A percentile compares a stretch with the other conserved stretches of the same genome.
These are phyloP conservation scores for Paramormyrops kingsleyae DNA, from an alignment of 2,113 vertebrate species.

Conservation along the genomic window DNA sequence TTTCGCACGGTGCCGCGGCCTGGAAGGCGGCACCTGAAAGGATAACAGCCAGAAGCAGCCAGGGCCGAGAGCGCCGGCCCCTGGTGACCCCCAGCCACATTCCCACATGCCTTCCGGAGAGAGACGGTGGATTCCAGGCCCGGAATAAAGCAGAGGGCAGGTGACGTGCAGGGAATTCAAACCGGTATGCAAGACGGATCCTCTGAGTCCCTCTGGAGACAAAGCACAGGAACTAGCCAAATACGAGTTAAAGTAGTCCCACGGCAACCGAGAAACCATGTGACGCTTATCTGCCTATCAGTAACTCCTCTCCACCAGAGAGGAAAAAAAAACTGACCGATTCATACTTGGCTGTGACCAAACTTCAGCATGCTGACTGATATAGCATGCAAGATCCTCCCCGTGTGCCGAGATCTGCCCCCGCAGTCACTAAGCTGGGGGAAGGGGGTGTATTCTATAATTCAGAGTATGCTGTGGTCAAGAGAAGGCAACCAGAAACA, in stretches of 20 bases:
- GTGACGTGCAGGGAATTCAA: neutral
- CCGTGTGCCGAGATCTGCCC: neutral
- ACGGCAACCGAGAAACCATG: neutral
- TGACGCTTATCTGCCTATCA: neutral
- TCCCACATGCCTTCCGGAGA: neutral
- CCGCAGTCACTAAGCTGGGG: neutral
- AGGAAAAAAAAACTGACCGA: neutral
- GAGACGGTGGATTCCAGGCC: neutral
- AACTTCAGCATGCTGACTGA: neutral
- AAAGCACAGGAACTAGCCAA: neutral
- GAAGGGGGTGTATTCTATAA: neutral
- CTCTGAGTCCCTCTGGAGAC: neutral
- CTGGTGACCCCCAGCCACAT: neutral
- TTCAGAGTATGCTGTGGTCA: slow-evolving; percentile 3
- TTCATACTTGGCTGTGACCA: neutral
- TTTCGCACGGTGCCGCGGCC: neutral
- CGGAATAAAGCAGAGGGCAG: neutral
- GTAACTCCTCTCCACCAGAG: neutral
- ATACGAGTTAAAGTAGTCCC: neutral
- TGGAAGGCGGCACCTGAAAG: neutral
- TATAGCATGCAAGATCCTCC: neutral
- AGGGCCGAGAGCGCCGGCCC: neutral
- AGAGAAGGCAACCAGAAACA: slow-evolving; percentile 3
- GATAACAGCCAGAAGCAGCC: neutral
- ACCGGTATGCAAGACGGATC: neutral